A percentile compares a stretch with the other conserved stretches of the same genome.
These are phyloP conservation scores for Neoarius graeffei DNA, from an alignment of 2,113 vertebrate genomes.

Conservation along the genomic window DNA sequence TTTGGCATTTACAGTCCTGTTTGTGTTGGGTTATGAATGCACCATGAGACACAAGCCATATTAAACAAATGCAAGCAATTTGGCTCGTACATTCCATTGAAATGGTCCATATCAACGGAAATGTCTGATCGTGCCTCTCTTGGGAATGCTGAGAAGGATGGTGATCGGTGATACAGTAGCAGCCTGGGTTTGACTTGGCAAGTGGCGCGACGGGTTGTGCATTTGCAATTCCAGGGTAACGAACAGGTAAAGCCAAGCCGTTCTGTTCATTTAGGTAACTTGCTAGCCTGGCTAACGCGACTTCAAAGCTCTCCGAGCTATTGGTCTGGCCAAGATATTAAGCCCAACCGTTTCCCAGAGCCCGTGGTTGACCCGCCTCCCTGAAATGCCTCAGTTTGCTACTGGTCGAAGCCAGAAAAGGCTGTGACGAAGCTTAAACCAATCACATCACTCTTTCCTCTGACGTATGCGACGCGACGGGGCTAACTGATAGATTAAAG, in stretches of 20 bases:
- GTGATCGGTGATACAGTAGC: neutral
- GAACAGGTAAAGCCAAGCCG: neutral
- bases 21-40: neutral
- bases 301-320: too few species aligned
- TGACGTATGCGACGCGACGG: too few species aligned
- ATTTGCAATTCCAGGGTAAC: neutral
- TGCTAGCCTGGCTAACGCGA: too few species aligned
- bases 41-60: neutral
- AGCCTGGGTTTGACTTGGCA: neutral
- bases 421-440: too few species aligned
- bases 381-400: too few species aligned
- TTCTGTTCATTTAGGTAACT: neutral
- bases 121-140: neutral
- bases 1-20: neutral
- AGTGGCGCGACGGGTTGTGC: neutral
- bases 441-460: too few species aligned
- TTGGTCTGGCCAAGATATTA: too few species aligned
- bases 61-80: neutral
- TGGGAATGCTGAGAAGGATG: neutral
- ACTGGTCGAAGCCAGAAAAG: too few species aligned
- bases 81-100: neutral
- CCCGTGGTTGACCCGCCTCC: too few species aligned
- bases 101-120: neutral
- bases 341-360: too few species aligned
- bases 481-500: too few species aligned